These are phyloP conservation scores for Anthrax anthrax DNA, from an alignment of 2,888 invertebrate genomes.

Conservation along the genomic window DNA sequence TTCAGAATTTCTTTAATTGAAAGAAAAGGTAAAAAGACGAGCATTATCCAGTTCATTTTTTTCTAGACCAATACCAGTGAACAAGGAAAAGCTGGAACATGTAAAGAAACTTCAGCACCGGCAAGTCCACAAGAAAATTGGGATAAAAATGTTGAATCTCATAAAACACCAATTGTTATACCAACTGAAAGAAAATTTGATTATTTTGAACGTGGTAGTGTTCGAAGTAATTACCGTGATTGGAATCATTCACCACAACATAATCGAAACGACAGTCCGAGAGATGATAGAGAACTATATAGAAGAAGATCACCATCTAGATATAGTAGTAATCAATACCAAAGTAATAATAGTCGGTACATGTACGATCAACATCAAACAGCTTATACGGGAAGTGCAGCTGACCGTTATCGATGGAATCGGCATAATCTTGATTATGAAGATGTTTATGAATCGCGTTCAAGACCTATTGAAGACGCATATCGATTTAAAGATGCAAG, in stretches of 20 bases:
- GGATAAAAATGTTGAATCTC: not conserved
- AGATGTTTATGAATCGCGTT: too few relatives aligned
- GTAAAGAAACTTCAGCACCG: conserved; percentile 6
- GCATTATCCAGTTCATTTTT: too few relatives aligned
- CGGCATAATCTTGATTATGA: too few relatives aligned
- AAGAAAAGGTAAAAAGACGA: too few relatives aligned
- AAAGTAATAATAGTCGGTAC: not conserved
- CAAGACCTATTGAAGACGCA: not conserved
- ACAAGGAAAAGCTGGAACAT: too few relatives aligned
- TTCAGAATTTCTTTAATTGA: too few relatives aligned
- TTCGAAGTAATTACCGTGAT: not conserved
- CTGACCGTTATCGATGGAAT: too few relatives aligned
- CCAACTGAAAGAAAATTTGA: conserved; percentile 8
- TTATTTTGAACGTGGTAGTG: not conserved
- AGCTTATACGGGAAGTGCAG: too few relatives aligned
- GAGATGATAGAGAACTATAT: conserved; percentile 1
- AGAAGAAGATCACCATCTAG: conserved; percentile 8
- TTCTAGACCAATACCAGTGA: too few relatives aligned
- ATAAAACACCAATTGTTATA: conserved; percentile 9
- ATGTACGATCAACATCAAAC: not conserved
- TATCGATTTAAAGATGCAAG: not conserved
- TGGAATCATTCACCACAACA: not conserved
- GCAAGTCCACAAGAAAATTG: conserved; percentile 6
- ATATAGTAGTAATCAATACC: not conserved
- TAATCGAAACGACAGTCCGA: not conserved